phyloP scores from a whole-genome alignment of 2,888 invertebrate species.

The Clivina fossor region DNA sequence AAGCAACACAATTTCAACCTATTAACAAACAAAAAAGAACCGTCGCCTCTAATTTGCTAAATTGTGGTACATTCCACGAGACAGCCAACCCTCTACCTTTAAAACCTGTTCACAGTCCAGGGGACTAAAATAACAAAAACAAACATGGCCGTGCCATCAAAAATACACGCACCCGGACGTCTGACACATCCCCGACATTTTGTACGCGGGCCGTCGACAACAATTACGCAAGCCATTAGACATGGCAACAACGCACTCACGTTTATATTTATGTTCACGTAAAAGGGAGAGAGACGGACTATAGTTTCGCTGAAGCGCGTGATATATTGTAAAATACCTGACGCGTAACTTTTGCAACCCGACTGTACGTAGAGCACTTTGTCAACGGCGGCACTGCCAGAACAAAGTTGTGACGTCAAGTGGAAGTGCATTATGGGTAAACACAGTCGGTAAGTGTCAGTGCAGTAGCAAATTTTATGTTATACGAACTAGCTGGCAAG shows the following conservation, averaged over 20 bases:
- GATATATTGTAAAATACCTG: not conserved
- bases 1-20: too few species aligned
- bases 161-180: too few species aligned
- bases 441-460: not conserved
- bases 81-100: too few species aligned
- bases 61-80: too few species aligned
- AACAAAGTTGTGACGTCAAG: slow-evolving; percentile 6
- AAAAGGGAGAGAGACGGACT: not conserved
- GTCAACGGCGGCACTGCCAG: slow-evolving; percentile 1
- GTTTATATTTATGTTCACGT: not conserved
- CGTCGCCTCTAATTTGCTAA: too few species aligned
- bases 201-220: not conserved
- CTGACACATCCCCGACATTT: too few species aligned
- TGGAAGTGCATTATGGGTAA: slow-evolving; percentile 12
- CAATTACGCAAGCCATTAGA: slow-evolving; percentile 8
- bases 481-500: not conserved
- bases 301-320: not conserved
- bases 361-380: slow-evolving; percentile 6
- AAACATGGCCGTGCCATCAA: too few species aligned
- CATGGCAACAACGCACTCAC: not conserved
- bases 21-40: too few species aligned
- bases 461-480: too few species aligned
- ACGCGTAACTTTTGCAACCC: slow-evolving; percentile 1
- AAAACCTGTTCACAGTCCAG: too few species aligned
- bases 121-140: too few species aligned